Evolutionary conservation across 2,888 invertebrate species (phyloP), one percentile per base, ranked within the genome.

Genomic region (Girardia tigrina): DNA sequence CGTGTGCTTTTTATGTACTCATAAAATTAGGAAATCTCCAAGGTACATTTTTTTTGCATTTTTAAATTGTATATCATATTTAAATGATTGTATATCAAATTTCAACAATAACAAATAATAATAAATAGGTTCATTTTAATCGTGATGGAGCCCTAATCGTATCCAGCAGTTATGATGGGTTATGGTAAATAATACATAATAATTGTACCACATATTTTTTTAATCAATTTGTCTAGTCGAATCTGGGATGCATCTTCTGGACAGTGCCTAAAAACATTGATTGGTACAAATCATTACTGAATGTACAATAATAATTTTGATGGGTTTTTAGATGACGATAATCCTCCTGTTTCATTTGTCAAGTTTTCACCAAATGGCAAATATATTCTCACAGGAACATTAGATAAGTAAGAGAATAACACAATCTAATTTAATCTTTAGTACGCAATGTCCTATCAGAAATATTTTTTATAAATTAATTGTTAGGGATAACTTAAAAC

Each of bases 341-440:
- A 99, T 86, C 97, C 97, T 12, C 98, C 98, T 0, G 98, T 98
- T 12, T 97, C 98, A 6, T 98, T 97, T 86, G 98, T 97, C 0
- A 98, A 98, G 85, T 98, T 99, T 86, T 98, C 97, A 72, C 98
- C 98, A 0, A 98, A 98, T 85, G 98, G 98, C 80, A 99, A 98
- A 86, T 98, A 98, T 82, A 97, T 98, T 78, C 86, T 99, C 79
- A 95, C 97, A 20, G 97, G 97, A 8, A 98, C 98, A 0, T 86
- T 99, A 76, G 98, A 99, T 85, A 97, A 95, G 86, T 86, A 79
- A 80, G 81, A n/a, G n/a, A n/a, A n/a, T n/a, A n/a, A n/a, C n/a
- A n/a, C n/a, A n/a, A n/a, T n/a, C n/a, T n/a, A n/a, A n/a, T n/a
- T n/a, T n/a, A n/a, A n/a, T n/a, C n/a, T n/a, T n/a, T n/a, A n/a